Base-by-base conservation (phyloP, 1,140 invertebrate species). In the Atopsyche davidsoni region DNA sequence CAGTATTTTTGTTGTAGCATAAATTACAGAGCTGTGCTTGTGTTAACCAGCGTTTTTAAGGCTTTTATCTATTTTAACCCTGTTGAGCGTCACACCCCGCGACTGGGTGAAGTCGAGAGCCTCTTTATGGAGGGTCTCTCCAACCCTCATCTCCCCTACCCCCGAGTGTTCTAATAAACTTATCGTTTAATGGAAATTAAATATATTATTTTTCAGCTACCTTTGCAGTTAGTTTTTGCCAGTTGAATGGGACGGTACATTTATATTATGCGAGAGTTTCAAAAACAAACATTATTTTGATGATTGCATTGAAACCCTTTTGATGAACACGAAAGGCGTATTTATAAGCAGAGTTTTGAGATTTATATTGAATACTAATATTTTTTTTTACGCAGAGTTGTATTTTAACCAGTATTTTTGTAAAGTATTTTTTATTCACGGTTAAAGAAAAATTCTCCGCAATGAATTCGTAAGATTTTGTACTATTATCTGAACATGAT, bases 161-260 rank as follows among this genome's bases (percentile, higher is more conserved):
- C 22, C 18, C 13, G 13, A 23, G 41, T 18, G 18, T 11, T 22
- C 13, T 43, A 43, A 43, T 43, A 43, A 43, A 24, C 41, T 43
- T 22, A 23, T 23, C 18, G 24, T 43, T 43, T 43, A 43, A 43
- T 43, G 41, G 24, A 43, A 43, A 22, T 19, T 22, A 43, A 43
- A 43, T 43, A 43, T 23, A 43, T 23, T 43, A 43, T 43, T 18
- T 23, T 43, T 43, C 17, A n/a, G 11, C 24, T 43, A 23, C 23
- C 24, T 19, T 23, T 24, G 18, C 41, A 23, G 19, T 19, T 43
- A 23, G 21, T 43, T 18, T 18, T 3, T n/a, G n/a, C n/a, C n/a
- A n/a, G n/a, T n/a, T n/a, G n/a, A n/a, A n/a, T n/a, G n/a, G n/a
- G n/a, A n/a, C n/a, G n/a, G n/a, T n/a, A n/a, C n/a, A 7, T 9